Evolutionary conservation across 2,888 invertebrate species (phyloP).

Genomic region (Orthosia cruda): DNA sequence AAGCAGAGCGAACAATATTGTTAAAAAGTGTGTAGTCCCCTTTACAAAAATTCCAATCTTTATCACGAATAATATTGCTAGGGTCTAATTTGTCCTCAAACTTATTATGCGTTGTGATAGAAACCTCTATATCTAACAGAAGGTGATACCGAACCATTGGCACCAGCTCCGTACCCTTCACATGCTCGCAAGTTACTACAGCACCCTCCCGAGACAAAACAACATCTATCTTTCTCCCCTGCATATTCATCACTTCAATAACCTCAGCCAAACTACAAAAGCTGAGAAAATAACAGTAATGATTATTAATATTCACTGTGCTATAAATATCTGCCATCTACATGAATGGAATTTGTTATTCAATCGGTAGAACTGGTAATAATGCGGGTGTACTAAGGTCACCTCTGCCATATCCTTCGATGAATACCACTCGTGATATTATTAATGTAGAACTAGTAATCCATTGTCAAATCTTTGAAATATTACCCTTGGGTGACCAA

Average conservation of each 20-base stretch:
- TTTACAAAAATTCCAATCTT: background rate
- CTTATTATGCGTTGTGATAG: background rate
- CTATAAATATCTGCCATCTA: no score
- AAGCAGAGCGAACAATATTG: background rate
- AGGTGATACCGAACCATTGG: background rate
- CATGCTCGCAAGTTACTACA: background rate
- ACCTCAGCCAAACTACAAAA: conserved; percentile 15
- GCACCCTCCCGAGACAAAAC: conserved; percentile 1
- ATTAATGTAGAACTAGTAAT: no score
- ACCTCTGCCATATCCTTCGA: no score
- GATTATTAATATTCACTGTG: background rate
- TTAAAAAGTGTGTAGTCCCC: background rate
- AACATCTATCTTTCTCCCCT: conserved; percentile 9
- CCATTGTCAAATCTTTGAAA: no score
- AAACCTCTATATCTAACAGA: background rate
- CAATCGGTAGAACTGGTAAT: no score
- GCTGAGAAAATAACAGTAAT: conserved; percentile 25
- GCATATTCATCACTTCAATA: conserved; percentile 20
- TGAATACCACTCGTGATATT: no score
- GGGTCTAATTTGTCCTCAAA: background rate
- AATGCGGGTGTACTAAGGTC: no score
- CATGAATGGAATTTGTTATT: no score
- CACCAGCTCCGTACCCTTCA: background rate
- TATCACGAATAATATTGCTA: background rate
- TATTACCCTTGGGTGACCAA: background rate